A percentile compares a stretch with the other conserved stretches of the same genome.
These are phyloP conservation scores for Taurulus bubalis DNA, from an alignment of 2,113 vertebrate species.

Conservation along the genomic window DNA sequence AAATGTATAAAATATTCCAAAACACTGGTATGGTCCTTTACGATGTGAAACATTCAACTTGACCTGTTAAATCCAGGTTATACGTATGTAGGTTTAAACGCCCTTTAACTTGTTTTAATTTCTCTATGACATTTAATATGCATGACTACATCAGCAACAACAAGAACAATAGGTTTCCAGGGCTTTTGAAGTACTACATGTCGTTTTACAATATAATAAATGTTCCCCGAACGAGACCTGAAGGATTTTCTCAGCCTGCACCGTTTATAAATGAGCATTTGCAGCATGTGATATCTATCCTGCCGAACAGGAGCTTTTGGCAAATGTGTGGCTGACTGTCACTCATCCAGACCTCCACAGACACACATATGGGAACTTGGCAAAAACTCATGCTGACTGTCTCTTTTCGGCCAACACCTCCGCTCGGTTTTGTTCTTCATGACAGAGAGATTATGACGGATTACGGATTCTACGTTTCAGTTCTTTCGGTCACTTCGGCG, in stretches of 20 bases:
- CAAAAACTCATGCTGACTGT: slow-evolving; percentile 24
- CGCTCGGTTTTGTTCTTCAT: slow-evolving; percentile 32
- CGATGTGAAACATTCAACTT: neutral
- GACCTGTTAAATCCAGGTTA: too few species aligned
- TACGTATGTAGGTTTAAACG: neutral
- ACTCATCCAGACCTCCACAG: slow-evolving; percentile 50
- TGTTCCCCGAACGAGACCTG: neutral
- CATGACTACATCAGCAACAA: neutral
- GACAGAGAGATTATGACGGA: slow-evolving; percentile 22
- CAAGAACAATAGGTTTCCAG: neutral
- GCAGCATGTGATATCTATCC: slow-evolving; percentile 9
- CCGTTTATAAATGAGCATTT: slow-evolving; percentile 23
- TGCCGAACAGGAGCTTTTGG: slow-evolving; percentile 26
- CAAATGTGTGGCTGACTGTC: slow-evolving; percentile 23
- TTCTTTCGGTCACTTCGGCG: slow-evolving; percentile 24
- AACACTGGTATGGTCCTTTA: neutral
- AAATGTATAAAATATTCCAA: neutral
- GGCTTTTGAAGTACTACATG: neutral
- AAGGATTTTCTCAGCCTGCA: neutral
- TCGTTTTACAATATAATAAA: neutral
- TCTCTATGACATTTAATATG: neutral
- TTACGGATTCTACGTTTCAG: slow-evolving; percentile 21
- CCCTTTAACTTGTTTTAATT: neutral
- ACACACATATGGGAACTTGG: slow-evolving; percentile 45
- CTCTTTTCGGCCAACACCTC: slow-evolving; percentile 27